Percentiles rank a stretch among this genome's conserved stretches.
Evolutionary conservation across 2,113 vertebrate genomes (phyloP).

Genomic region (Microcebus ravelobensis): DNA sequence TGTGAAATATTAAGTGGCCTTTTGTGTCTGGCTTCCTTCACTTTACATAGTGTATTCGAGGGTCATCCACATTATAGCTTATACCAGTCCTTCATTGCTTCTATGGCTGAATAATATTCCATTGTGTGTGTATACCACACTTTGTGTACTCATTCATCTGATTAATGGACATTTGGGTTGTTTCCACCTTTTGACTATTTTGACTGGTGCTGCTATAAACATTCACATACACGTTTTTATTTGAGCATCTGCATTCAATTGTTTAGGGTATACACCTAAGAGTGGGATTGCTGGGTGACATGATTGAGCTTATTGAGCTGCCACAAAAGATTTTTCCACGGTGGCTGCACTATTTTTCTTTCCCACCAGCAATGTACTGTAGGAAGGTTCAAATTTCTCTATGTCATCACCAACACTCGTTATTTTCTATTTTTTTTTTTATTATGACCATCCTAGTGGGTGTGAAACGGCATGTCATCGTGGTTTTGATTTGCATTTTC

Average conservation of each 20-base stretch:
- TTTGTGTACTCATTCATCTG: background rate
- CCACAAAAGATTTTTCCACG: background rate
- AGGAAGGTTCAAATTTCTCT: background rate
- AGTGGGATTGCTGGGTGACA: background rate
- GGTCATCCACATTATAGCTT: background rate
- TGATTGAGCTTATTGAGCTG: background rate
- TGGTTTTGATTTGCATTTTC: background rate
- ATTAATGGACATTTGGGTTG: background rate
- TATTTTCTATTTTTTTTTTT: background rate
- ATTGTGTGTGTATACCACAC: background rate
- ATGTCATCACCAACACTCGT: background rate
- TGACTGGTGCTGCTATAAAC: background rate
- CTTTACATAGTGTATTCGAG: background rate
- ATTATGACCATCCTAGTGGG: background rate
- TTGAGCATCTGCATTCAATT: background rate
- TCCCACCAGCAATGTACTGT: background rate
- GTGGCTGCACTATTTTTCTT: background rate
- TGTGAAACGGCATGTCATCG: background rate
- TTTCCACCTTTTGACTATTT: background rate
- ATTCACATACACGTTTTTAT: background rate
- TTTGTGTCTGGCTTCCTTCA: background rate
- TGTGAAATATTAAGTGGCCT: background rate
- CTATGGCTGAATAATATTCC: background rate
- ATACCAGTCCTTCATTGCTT: background rate
- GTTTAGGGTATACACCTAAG: background rate